These are phyloP conservation scores for Cossypha polioptera DNA, from an alignment of 2,797 vertebrate genomes.

Conservation along the genomic window DNA sequence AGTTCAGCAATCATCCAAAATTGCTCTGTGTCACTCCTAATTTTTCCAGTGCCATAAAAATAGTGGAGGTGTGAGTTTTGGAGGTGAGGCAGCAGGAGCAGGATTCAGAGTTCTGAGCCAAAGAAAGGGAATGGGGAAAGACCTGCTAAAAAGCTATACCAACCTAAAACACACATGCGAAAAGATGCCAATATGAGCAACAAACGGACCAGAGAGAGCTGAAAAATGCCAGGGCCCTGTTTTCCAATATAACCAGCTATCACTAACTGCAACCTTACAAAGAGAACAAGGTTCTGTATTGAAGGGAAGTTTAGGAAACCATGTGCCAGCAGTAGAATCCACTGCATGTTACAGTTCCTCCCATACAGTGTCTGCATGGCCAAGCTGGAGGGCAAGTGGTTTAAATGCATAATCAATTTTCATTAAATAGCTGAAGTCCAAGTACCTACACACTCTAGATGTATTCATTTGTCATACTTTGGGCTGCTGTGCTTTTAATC, in stretches of 20 bases:
- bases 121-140: not conserved
- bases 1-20: not conserved
- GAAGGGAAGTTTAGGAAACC: not conserved
- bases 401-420: not conserved
- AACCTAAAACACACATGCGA: not conserved
- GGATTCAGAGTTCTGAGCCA: not conserved
- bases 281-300: not conserved
- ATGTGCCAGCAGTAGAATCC: not conserved
- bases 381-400: not conserved
- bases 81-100: not conserved
- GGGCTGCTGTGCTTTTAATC: not conserved
- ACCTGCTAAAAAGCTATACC: not conserved
- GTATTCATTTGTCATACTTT: not conserved
- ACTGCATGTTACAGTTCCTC: not conserved
- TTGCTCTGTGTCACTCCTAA: not conserved
- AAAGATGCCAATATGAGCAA: not conserved
- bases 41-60: not conserved
- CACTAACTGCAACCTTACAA: not conserved
- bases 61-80: not conserved
- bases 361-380: not conserved
- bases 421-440: not conserved
- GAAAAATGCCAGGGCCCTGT: not conserved
- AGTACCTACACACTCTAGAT: not conserved
- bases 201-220: not conserved
- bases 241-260: not conserved